A percentile compares a stretch with the other conserved stretches of the same genome.
These are phyloP conservation scores for Anoplius nigerrimus DNA, from an alignment of 2,888 invertebrate species.

Conservation along the genomic window DNA sequence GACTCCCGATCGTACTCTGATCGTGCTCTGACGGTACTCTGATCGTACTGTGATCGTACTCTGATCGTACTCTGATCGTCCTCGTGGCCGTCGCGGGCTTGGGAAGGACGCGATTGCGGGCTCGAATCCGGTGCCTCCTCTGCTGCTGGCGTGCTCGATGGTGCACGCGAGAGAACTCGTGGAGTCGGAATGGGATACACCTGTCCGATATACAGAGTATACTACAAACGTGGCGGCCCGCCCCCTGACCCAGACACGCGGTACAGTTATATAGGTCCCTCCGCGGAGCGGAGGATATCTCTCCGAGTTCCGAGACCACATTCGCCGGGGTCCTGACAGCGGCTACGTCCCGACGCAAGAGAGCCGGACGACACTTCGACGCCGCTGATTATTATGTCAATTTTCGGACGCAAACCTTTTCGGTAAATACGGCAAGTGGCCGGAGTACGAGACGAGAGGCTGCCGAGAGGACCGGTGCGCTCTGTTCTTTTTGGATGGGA, in stretches of 20 bases:
- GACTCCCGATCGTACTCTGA: no score
- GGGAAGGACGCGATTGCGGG: slow-evolving; percentile 25
- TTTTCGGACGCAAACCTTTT: no score
- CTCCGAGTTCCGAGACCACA: slow-evolving; percentile 47
- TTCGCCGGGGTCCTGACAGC: slow-evolving; percentile 42
- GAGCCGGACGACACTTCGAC: neutral
- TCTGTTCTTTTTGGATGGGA: no score
- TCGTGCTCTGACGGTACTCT: no score
- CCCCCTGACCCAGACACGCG: slow-evolving; percentile 79
- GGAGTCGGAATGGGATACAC: slow-evolving; percentile 76
- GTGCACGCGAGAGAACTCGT: slow-evolving; percentile 70
- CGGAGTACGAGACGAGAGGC: no score
- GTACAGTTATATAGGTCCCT: slow-evolving; percentile 77
- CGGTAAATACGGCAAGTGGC: no score
- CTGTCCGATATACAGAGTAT: slow-evolving; percentile 75
- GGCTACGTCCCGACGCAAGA: neutral
- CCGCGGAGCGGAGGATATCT: slow-evolving; percentile 54
- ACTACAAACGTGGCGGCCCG: slow-evolving; percentile 74
- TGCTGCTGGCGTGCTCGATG: slow-evolving; percentile 33
- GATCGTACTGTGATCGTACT: no score
- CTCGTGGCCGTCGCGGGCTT: slow-evolving; percentile 25
- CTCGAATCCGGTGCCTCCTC: neutral
- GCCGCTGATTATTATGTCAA: no score
- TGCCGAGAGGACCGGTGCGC: no score
- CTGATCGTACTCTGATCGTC: no score